A percentile compares a stretch with the other conserved stretches of the same genome.
These are phyloP conservation scores for Carduelis carduelis DNA, from an alignment of 2,797 vertebrate species.

Conservation along the genomic window DNA sequence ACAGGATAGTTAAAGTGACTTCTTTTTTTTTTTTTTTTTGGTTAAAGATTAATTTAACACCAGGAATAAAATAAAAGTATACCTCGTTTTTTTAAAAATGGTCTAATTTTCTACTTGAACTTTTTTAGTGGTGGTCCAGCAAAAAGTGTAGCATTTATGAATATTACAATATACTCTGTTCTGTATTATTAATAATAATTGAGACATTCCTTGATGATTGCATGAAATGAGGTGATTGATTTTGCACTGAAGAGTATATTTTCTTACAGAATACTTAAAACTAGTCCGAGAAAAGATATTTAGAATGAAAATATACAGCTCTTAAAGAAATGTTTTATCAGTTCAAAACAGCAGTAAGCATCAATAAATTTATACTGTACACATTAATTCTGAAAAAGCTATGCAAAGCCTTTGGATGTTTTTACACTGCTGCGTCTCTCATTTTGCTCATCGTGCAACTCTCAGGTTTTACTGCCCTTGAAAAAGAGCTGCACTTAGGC, in stretches of 20 bases:
- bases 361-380: slow-evolving; percentile 31
- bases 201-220: slow-evolving; percentile 11
- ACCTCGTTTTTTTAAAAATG: neutral
- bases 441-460: neutral
- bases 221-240: slow-evolving; percentile 24
- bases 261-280: neutral
- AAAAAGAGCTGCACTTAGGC: neutral
- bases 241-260: slow-evolving; percentile 2
- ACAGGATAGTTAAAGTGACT: neutral
- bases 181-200: slow-evolving; percentile 22
- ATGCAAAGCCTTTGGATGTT: slow-evolving; percentile 8
- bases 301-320: slow-evolving; percentile 4
- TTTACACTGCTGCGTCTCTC: neutral
- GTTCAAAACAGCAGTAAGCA: slow-evolving; percentile 17
- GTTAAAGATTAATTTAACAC: neutral
- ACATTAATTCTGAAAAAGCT: slow-evolving; percentile 23
- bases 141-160: neutral
- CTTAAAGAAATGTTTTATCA: slow-evolving; percentile 49
- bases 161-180: neutral
- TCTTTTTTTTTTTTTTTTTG: neutral
- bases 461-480: slow-evolving; percentile 20
- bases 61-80: neutral
- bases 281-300: neutral
- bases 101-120: neutral
- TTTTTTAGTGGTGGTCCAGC: neutral